phyloP scores from a whole-genome alignment of 2,888 invertebrate species.

The Macrosoma leucophasiata region DNA sequence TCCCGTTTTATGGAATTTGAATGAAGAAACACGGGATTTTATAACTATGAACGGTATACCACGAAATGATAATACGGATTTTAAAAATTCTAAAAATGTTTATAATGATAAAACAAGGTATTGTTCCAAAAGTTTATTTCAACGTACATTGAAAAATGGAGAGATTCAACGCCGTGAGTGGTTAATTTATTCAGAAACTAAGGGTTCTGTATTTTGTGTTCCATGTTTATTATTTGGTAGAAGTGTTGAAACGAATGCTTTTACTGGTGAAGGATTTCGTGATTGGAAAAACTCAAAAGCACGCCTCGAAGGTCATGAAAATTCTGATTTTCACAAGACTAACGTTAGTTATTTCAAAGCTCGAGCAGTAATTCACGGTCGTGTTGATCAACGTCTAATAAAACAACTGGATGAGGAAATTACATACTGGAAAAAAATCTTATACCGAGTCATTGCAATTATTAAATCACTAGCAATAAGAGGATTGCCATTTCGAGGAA shows the following conservation, averaged over 20 bases:
- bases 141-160: too few relatives aligned
- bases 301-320: slow-evolving; percentile 4
- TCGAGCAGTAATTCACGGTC: background rate
- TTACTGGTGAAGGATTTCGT: slow-evolving; percentile 6
- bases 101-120: too few relatives aligned
- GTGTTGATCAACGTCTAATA: slow-evolving; percentile 3
- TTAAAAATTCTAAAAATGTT: too few relatives aligned
- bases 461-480: background rate
- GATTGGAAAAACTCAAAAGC: slow-evolving; percentile 6
- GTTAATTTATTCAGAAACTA: slow-evolving; percentile 1
- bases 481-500: background rate
- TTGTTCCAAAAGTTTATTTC: too few relatives aligned
- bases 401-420: slow-evolving; percentile 2
- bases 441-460: background rate
- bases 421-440: slow-evolving; percentile 1
- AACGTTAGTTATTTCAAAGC: background rate
- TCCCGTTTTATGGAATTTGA: slow-evolving; percentile 2
- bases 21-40: slow-evolving; percentile 4
- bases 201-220: slow-evolving; percentile 2
- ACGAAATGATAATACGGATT: too few relatives aligned
- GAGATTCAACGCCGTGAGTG: slow-evolving; percentile 3
- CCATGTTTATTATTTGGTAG: too few relatives aligned
- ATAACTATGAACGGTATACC: too few relatives aligned
- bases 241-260: slow-evolving; percentile 1
- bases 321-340: slow-evolving; percentile 4